Evolutionary conservation across 2,113 vertebrate species (phyloP).

Genomic region (Paradoxurus hermaphroditus): DNA sequence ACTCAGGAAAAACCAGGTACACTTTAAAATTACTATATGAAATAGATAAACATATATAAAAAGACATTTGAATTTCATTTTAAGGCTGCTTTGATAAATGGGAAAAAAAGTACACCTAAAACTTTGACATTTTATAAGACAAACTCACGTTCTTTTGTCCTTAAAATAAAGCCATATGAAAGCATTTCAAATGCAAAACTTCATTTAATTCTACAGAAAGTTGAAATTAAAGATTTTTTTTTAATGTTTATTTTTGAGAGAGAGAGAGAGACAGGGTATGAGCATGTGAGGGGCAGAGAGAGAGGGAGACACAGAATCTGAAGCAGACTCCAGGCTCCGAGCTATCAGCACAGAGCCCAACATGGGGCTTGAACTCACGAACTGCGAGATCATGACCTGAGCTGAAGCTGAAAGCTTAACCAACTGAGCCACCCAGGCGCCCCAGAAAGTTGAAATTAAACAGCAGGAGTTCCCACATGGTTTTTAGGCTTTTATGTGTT

Average conservation of each 20-base stretch:
- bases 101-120: not conserved
- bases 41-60: not conserved
- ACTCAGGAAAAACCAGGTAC: not conserved
- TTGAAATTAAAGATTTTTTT: slow-evolving; percentile 45
- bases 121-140: not conserved
- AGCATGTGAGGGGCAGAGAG: too few relatives aligned
- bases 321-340: too few relatives aligned
- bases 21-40: not conserved
- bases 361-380: too few relatives aligned
- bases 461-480: not conserved
- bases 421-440: too few relatives aligned
- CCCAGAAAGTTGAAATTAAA: slow-evolving; percentile 28
- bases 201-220: not conserved
- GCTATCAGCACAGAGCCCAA: too few relatives aligned
- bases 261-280: too few relatives aligned
- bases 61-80: not conserved
- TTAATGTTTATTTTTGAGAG: too few relatives aligned
- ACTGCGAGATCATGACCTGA: too few relatives aligned
- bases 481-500: not conserved
- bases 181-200: slow-evolving; percentile 14
- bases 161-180: slow-evolving; percentile 33
- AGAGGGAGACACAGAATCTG: too few relatives aligned
- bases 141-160: not conserved
- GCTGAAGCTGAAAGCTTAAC: too few relatives aligned
- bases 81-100: not conserved